Evolutionary conservation across 2,888 invertebrate species (phyloP).

Genomic region (Drosophila engyochracea): DNA sequence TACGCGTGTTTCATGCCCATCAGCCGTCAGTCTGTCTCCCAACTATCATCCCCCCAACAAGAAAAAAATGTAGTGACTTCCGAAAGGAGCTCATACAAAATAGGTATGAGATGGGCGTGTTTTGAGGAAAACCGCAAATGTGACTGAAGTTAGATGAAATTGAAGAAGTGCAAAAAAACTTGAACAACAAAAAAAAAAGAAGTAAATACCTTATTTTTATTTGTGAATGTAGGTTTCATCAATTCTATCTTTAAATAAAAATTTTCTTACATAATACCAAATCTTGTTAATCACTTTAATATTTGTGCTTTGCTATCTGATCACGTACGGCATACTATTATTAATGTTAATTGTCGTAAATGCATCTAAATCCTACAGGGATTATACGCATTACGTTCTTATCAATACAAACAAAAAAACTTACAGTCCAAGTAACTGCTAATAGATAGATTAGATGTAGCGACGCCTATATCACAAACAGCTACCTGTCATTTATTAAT

Average conservation of each 20-base stretch:
- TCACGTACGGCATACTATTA: background rate
- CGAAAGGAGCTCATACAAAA: slow-evolving; percentile 8
- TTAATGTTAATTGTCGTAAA: background rate
- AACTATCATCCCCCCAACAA: background rate
- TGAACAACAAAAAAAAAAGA: background rate
- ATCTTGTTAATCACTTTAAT: background rate
- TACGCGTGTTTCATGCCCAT: slow-evolving; percentile 63
- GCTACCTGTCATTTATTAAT: background rate
- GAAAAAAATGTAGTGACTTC: background rate
- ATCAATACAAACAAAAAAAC: slow-evolving; percentile 23
- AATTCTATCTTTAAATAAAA: background rate
- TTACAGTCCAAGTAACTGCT: slow-evolving; percentile 15
- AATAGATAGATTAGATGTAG: slow-evolving; percentile 60
- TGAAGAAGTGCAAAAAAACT: background rate
- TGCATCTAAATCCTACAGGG: slow-evolving; percentile 36
- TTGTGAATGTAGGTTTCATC: background rate
- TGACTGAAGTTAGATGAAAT: background rate
- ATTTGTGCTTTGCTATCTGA: background rate
- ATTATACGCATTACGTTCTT: slow-evolving; percentile 34
- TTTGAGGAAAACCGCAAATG: background rate
- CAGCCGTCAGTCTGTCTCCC: slow-evolving; percentile 15
- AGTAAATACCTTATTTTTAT: background rate
- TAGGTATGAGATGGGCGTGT: background rate
- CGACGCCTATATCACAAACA: background rate
- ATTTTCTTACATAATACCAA: fast-evolving